Evolutionary conservation across 1,140 invertebrate species (phyloP).

Genomic region (Neodiprion fabricii): DNA sequence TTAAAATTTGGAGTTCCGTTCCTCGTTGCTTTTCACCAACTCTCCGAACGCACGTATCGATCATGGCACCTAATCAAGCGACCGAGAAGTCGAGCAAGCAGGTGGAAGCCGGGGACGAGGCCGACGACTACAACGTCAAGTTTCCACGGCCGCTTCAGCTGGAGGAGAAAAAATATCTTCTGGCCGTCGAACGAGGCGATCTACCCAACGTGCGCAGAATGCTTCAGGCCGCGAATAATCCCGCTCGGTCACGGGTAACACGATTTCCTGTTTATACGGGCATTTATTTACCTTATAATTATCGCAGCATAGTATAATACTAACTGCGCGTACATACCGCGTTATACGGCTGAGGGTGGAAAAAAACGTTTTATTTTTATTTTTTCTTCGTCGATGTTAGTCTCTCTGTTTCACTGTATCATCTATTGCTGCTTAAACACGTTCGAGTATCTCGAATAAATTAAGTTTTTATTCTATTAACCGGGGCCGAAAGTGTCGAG

Average conservation of each 20-base stretch:
- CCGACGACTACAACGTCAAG: conserved; percentile 41
- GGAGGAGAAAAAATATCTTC: conserved; percentile 85
- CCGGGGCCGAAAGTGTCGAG: too few relatives aligned
- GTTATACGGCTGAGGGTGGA: too few relatives aligned
- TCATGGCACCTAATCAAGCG: background rate
- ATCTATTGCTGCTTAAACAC: too few relatives aligned
- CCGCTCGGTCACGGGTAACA: conserved; percentile 16
- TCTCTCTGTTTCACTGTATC: too few relatives aligned
- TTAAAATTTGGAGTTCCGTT: too few relatives aligned
- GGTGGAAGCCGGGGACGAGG: conserved; percentile 31
- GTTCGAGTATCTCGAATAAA: too few relatives aligned
- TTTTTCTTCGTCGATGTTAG: background rate
- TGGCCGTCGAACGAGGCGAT: conserved; percentile 85
- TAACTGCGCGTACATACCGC: too few relatives aligned
- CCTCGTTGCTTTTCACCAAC: too few relatives aligned
- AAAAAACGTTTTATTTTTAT: background rate
- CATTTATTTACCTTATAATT: conserved; percentile 19
- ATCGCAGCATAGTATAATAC: background rate
- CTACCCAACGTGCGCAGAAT: conserved; percentile 78
- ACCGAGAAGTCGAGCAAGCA: conserved; percentile 32
- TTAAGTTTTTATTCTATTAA: too few relatives aligned
- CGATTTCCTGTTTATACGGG: conserved; percentile 4
- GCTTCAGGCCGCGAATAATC: conserved; percentile 41
- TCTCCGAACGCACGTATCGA: too few relatives aligned
- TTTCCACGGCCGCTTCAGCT: conserved; percentile 74